phyloP scores from a whole-genome alignment of 2,888 invertebrate species.

The Hedya salicella region DNA sequence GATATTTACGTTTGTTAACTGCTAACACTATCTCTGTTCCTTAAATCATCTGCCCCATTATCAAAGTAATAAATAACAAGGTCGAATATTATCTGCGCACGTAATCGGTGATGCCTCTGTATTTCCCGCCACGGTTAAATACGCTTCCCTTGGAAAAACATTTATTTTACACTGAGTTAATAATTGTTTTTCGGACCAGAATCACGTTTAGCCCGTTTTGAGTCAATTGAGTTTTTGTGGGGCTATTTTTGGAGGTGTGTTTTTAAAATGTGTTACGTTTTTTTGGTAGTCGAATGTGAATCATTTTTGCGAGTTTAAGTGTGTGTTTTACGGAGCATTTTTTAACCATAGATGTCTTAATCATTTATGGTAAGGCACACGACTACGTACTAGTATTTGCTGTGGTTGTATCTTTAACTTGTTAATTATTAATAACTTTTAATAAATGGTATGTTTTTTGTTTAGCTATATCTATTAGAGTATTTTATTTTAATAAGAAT shows the following conservation, averaged over 20 bases:
- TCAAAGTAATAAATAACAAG: slow-evolving; percentile 74
- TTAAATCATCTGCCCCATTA: slow-evolving; percentile 80
- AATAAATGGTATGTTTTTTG: no score
- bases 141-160: slow-evolving; percentile 71
- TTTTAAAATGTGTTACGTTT: background rate
- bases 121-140: slow-evolving; percentile 74
- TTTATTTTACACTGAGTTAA: slow-evolving; percentile 59
- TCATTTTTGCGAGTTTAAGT: background rate
- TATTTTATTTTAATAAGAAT: no score
- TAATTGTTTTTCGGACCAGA: slow-evolving; percentile 54
- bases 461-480: no score
- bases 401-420: no score
- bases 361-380: no score
- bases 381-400: no score
- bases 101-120: slow-evolving; percentile 75
- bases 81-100: slow-evolving; percentile 71
- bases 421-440: no score
- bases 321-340: no score
- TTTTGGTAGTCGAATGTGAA: background rate
- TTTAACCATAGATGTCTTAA: no score
- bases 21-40: slow-evolving; percentile 72
- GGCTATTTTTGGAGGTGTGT: background rate
- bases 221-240: slow-evolving; percentile 29
- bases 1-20: slow-evolving; percentile 73
- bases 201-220: slow-evolving; percentile 29